Percentiles rank a stretch among this genome's conserved stretches.
Evolutionary conservation across 2,888 invertebrate genomes (phyloP).

Genomic region (Rhingia rostrata): DNA sequence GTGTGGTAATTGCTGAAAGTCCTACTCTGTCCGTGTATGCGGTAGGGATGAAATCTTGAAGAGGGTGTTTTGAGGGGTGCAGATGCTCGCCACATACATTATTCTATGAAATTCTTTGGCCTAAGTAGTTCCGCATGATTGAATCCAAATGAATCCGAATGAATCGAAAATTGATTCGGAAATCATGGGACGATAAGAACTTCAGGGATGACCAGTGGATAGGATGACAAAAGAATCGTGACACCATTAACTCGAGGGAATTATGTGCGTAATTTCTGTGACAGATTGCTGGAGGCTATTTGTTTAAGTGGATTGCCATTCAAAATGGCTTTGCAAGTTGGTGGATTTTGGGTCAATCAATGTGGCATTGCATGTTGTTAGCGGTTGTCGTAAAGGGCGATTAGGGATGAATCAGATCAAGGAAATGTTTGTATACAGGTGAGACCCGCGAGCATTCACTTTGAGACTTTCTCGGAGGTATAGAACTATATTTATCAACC

Average conservation of each 20-base stretch:
- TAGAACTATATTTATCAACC: no score
- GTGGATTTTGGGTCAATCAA: not conserved
- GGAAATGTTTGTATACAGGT: no score
- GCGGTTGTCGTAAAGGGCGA: no score
- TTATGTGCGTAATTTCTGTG: conserved; percentile 1
- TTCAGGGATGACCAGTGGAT: conserved; percentile 9
- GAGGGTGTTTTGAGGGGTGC: conserved; percentile 1
- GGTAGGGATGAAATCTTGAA: not conserved
- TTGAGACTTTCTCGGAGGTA: no score
- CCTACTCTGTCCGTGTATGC: conserved; percentile 17
- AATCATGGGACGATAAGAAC: conserved; percentile 3
- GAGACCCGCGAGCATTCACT: no score
- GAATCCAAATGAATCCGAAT: conserved; percentile 42
- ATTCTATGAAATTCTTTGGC: conserved; percentile 31
- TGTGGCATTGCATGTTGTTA: not conserved
- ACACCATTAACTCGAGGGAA: conserved; percentile 25
- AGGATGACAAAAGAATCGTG: conserved; percentile 18
- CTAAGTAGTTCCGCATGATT: conserved; percentile 44
- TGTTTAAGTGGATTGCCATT: conserved; percentile 18
- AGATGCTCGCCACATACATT: conserved; percentile 38
- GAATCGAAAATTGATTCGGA: conserved; percentile 29
- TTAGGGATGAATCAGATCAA: no score
- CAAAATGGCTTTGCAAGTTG: not conserved
- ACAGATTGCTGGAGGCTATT: conserved; percentile 47
- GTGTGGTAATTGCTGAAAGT: conserved; percentile 33